Conservation (phyloP, 2,113 vertebrate species). For the Tapirus terrestris region DNA sequence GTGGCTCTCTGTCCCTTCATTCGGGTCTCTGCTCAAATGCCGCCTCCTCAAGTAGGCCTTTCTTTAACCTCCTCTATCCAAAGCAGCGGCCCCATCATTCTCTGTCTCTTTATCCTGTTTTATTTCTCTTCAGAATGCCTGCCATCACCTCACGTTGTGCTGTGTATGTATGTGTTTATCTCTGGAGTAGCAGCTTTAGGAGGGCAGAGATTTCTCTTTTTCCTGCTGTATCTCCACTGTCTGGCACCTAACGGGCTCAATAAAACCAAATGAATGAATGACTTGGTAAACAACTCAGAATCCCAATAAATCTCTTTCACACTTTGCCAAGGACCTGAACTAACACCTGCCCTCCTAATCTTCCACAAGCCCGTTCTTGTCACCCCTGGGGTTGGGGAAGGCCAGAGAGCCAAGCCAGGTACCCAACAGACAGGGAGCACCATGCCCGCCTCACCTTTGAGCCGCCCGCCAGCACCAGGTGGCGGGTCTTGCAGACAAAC, state of each 20-base stretch:
- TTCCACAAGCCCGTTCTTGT: background rate
- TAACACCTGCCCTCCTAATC: background rate
- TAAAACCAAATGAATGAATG: background rate
- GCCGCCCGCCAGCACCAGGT: slow-evolving; percentile 94
- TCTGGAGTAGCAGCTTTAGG: background rate
- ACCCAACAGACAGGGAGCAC: background rate
- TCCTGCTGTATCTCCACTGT: background rate
- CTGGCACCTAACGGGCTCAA: background rate
- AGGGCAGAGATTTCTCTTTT: background rate
- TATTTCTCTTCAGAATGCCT: background rate
- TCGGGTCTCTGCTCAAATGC: background rate
- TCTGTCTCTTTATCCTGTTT: background rate
- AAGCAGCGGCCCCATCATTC: background rate
- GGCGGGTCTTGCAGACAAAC: slow-evolving; percentile 96
- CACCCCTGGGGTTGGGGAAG: background rate
- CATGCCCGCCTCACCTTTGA: slow-evolving; percentile 89
- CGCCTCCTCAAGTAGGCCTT: background rate
- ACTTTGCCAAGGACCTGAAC: background rate
- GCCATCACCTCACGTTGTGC: rapidly evolving
- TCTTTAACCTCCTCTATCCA: background rate
- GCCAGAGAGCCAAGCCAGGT: background rate
- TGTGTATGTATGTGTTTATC: background rate
- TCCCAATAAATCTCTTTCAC: background rate
- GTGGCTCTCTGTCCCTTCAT: background rate
- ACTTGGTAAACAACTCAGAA: background rate